A percentile compares a stretch with the other conserved stretches of the same genome.
Evolutionary conservation across 2,888 invertebrate genomes (phyloP).

Genomic region (Dioctria linearis): DNA sequence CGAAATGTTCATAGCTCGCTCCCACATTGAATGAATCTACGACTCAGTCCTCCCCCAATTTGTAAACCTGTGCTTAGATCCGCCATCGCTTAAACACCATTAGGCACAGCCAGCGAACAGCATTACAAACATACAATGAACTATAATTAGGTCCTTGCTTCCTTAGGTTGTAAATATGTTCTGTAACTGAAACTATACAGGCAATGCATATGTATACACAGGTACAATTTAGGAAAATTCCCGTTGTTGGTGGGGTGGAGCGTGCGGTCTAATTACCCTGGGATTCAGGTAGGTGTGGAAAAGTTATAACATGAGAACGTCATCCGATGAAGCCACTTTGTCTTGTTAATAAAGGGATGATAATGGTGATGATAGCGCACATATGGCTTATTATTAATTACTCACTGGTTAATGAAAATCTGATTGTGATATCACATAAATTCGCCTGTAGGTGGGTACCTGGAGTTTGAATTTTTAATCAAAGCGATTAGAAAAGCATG

Average conservation of each 20-base stretch:
- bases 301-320: slow-evolving; percentile 57
- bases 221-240: slow-evolving; percentile 37
- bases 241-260: slow-evolving; percentile 19
- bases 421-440: slow-evolving; percentile 29
- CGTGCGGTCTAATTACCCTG: slow-evolving; percentile 54
- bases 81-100: slow-evolving; percentile 56
- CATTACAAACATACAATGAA: slow-evolving; percentile 42
- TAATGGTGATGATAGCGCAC: slow-evolving; percentile 57
- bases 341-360: slow-evolving; percentile 58
- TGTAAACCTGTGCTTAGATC: slow-evolving; percentile 54
- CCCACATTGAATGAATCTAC: slow-evolving; percentile 3
- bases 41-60: slow-evolving; percentile 52
- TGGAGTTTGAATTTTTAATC: slow-evolving; percentile 25
- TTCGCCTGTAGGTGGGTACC: not conserved
- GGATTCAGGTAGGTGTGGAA: slow-evolving; percentile 54
- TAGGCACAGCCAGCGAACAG: slow-evolving; percentile 19
- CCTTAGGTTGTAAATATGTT: slow-evolving; percentile 20
- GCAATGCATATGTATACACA: not conserved
- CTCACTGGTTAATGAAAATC: slow-evolving; percentile 38
- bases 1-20: no score
- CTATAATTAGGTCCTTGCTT: slow-evolving; percentile 42
- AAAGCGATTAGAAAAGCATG: not conserved
- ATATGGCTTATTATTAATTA: slow-evolving; percentile 56
- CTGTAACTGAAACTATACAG: slow-evolving; percentile 17
- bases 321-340: slow-evolving; percentile 57